These are phyloP conservation scores for Melitaea athalia DNA, from an alignment of 2,888 invertebrate genomes.

Conservation along the genomic window DNA sequence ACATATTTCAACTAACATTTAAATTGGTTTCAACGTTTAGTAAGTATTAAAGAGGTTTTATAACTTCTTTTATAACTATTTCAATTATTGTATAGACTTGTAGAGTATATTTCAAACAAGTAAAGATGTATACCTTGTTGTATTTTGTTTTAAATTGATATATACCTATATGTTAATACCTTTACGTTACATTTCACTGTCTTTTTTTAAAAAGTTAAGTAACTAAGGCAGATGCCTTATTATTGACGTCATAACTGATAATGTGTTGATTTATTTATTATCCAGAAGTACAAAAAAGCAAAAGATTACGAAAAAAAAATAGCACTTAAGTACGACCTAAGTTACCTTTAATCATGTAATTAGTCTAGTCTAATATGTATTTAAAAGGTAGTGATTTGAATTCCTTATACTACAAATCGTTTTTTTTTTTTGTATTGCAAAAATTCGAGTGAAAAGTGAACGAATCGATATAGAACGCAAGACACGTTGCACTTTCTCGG, in stretches of 20 bases:
- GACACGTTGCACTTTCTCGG: slow-evolving; percentile 49
- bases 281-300: background rate
- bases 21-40: background rate
- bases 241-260: background rate
- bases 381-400: slow-evolving; percentile 25
- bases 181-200: too few relatives aligned
- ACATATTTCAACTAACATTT: background rate
- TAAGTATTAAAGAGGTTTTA: too few relatives aligned
- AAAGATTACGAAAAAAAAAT: background rate
- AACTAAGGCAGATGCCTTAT: too few relatives aligned
- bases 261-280: background rate
- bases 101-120: too few relatives aligned
- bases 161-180: too few relatives aligned
- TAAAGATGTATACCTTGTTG: too few relatives aligned
- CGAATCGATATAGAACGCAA: slow-evolving; percentile 45
- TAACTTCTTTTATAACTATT: too few relatives aligned
- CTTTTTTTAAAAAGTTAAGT: too few relatives aligned
- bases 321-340: background rate
- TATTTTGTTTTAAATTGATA: too few relatives aligned
- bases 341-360: background rate
- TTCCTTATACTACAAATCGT: slow-evolving; percentile 40
- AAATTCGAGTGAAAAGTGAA: slow-evolving; percentile 48
- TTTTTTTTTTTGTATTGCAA: slow-evolving; percentile 41
- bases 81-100: too few relatives aligned
- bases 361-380: background rate